These are phyloP conservation scores for Cordilura impudica DNA, from an alignment of 2,888 invertebrate species.

Conservation along the genomic window DNA sequence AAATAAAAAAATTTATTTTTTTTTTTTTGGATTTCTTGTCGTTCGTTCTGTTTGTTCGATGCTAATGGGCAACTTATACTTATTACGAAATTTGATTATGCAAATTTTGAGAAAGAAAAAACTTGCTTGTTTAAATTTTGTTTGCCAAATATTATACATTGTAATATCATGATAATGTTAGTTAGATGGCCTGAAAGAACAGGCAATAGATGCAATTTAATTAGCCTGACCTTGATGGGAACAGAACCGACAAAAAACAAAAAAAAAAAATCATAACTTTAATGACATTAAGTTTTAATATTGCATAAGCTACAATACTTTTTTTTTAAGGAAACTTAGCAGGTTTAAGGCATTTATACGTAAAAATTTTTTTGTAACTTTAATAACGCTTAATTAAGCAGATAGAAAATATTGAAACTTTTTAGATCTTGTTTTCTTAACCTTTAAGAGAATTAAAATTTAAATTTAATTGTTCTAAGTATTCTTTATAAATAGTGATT, in stretches of 20 bases:
- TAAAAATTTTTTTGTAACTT: no score
- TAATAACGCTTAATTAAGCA: no score
- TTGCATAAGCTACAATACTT: no score
- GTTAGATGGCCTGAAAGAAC: not conserved
- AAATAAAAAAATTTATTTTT: conserved; percentile 5
- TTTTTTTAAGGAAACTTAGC: no score
- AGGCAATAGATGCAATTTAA: conserved; percentile 49
- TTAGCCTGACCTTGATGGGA: conserved; percentile 40
- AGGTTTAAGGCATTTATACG: no score
- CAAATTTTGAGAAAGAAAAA: not conserved
- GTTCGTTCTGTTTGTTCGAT: not conserved
- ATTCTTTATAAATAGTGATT: no score
- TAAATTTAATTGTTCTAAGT: no score
- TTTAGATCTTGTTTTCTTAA: no score
- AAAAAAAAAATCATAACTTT: not conserved
- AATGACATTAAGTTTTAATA: not conserved
- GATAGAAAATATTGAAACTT: no score
- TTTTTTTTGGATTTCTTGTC: not conserved
- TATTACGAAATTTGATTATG: not conserved
- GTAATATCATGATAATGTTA: conserved; percentile 15
- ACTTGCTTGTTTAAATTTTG: conserved; percentile 5
- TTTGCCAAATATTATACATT: conserved; percentile 29
- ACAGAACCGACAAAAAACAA: not conserved
- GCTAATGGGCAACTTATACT: conserved; percentile 19
- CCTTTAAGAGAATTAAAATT: no score